Conservation (phyloP, 2,797 vertebrate species). For the Mormyrops boulengeri region DNA sequence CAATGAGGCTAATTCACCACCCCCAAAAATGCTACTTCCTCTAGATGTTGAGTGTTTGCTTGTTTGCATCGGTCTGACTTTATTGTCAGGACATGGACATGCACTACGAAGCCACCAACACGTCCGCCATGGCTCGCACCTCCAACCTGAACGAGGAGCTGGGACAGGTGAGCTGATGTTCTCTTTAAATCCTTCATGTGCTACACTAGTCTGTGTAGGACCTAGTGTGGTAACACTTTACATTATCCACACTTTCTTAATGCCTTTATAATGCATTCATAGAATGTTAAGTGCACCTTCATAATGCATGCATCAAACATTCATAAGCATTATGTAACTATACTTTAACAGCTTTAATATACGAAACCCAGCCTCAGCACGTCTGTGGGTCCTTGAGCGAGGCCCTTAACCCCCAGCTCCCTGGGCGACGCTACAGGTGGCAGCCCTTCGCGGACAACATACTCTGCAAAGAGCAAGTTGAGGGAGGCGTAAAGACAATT, state of each 20-base stretch:
- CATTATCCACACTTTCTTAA: not conserved
- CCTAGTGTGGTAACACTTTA: not conserved
- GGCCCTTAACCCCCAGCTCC: no score
- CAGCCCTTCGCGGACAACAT: no score
- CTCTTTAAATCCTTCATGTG: not conserved
- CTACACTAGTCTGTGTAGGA: not conserved
- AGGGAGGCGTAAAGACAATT: no score
- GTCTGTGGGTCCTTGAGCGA: no score
- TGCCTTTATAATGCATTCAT: not conserved
- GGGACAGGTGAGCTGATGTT: slow-evolving; percentile 74
- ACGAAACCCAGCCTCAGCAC: no score
- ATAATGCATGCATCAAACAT: not conserved
- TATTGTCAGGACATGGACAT: slow-evolving; percentile 84
- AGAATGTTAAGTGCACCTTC: not conserved
- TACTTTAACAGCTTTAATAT: not conserved
- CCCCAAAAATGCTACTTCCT: not conserved
- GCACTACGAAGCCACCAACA: slow-evolving; percentile 89
- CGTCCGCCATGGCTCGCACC: slow-evolving; percentile 90
- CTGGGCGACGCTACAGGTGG: no score
- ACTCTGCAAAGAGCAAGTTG: no score
- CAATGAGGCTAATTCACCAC: not conserved
- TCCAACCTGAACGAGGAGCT: slow-evolving; percentile 97
- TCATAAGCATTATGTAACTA: not conserved
- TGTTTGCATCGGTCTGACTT: not conserved
- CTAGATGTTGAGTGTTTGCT: not conserved